Percentiles rank a stretch among this genome's conserved stretches.
Conservation (phyloP, 2,113 vertebrate species). For the Pluvialis apricaria region DNA sequence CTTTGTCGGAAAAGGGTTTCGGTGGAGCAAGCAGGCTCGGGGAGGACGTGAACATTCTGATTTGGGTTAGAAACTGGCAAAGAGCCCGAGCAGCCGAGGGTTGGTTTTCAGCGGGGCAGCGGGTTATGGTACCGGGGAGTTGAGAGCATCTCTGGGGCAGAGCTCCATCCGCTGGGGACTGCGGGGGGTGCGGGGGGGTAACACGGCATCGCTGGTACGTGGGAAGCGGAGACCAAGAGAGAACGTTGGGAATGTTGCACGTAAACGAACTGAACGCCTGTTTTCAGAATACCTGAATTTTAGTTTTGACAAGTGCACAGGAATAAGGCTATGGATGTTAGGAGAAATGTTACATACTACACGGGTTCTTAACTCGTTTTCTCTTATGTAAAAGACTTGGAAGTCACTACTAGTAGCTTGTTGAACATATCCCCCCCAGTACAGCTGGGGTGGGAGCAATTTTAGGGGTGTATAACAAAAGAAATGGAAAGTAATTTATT, state of each 20-base stretch:
- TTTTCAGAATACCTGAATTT: neutral
- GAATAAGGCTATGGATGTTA: fast-evolving
- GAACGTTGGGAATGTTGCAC: neutral
- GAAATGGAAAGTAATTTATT: neutral
- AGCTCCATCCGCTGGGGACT: too few relatives aligned
- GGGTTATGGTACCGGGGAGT: neutral
- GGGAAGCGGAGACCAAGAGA: neutral
- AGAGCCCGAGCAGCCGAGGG: neutral
- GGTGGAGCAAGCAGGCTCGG: neutral
- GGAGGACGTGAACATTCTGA: neutral
- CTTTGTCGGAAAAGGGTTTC: neutral
- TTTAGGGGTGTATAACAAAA: fast-evolving
- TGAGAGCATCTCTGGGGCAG: too few relatives aligned
- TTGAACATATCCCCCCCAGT: fast-evolving
- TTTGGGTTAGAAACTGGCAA: neutral
- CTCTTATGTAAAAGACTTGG: neutral
- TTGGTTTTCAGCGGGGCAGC: too few relatives aligned
- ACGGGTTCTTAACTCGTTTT: fast-evolving
- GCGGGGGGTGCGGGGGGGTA: too few relatives aligned
- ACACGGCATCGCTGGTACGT: neutral
- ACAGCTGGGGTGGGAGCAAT: fast-evolving
- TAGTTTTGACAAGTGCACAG: neutral
- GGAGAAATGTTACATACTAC: fast-evolving
- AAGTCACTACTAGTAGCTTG: neutral
- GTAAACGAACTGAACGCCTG: too few relatives aligned